A percentile compares a stretch with the other conserved stretches of the same genome.
Conservation (phyloP, 2,113 vertebrate species). For the Varanus salvator region DNA sequence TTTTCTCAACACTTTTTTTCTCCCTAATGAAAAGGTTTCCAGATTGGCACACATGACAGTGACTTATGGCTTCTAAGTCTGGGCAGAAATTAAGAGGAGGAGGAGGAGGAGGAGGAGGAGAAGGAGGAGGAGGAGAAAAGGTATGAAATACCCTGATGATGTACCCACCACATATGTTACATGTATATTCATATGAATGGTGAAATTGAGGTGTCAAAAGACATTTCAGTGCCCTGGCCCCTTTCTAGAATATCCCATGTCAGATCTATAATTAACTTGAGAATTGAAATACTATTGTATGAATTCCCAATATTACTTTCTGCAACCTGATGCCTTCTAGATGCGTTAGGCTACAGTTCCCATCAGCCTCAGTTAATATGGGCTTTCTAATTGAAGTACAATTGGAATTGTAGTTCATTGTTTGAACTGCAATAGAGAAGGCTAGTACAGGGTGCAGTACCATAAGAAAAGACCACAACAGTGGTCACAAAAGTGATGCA, state of each 20-base stretch:
- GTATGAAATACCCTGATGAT: slow-evolving; percentile 43
- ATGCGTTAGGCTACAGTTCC: no score
- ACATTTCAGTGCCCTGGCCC: neutral
- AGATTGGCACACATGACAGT: slow-evolving; percentile 56
- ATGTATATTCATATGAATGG: neutral
- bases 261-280: neutral
- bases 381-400: no score
- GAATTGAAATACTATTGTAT: neutral
- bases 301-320: neutral
- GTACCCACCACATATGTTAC: neutral
- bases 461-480: neutral
- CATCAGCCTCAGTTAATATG: no score
- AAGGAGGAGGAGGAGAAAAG: neutral
- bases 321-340: neutral
- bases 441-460: neutral
- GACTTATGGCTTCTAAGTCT: slow-evolving; percentile 63
- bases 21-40: slow-evolving; percentile 57
- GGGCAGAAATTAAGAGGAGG: neutral
- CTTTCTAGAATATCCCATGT: neutral
- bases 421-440: no score
- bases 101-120: slow-evolving; percentile 17
- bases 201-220: neutral
- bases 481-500: neutral
- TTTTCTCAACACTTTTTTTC: slow-evolving; percentile 72
- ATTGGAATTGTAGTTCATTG: no score